These are phyloP conservation scores for Mesopsocus fuscifrons DNA, from an alignment of 2,888 invertebrate genomes.

Conservation along the genomic window DNA sequence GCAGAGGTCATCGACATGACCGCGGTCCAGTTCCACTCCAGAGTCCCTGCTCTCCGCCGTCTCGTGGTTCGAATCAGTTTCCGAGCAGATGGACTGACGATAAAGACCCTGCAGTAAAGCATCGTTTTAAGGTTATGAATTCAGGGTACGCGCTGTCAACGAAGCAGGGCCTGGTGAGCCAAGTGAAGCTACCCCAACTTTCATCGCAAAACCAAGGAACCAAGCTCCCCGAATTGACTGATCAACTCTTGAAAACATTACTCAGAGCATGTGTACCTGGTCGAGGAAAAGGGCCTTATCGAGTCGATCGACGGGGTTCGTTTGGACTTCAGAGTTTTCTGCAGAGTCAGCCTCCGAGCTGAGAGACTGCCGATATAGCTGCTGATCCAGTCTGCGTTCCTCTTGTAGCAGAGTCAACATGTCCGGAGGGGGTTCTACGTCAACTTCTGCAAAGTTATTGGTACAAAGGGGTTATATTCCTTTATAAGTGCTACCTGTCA, in stretches of 20 bases:
- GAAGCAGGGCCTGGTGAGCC: too few species aligned
- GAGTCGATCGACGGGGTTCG: not conserved
- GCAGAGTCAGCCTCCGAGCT: conserved; percentile 38
- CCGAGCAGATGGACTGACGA: conserved; percentile 48
- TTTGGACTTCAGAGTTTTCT: conserved; percentile 31
- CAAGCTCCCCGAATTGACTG: too few species aligned
- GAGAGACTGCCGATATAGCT: conserved; percentile 50
- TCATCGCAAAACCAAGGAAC: too few species aligned
- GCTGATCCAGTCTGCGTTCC: conserved; percentile 57
- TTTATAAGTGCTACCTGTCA: too few species aligned
- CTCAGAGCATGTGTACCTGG: too few species aligned
- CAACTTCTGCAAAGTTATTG: conserved; percentile 34
- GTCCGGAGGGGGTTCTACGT: conserved; percentile 53
- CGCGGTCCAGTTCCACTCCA: conserved; percentile 46
- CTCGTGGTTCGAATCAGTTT: conserved; percentile 31
- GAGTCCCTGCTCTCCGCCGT: conserved; percentile 49
- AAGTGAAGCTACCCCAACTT: too few species aligned
- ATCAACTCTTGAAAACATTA: too few species aligned
- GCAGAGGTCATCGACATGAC: conserved; percentile 22
- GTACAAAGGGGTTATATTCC: too few species aligned
- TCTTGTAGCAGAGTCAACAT: conserved; percentile 63
- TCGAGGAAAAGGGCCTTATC: not conserved
- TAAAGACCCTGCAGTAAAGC: conserved; percentile 37
- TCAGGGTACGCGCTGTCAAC: too few species aligned
- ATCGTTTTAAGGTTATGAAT: too few species aligned